Evolutionary conservation across 2,888 invertebrate genomes (phyloP), one percentile per base, ranked within the genome.

Genomic region (Cheilosia scutellata): DNA sequence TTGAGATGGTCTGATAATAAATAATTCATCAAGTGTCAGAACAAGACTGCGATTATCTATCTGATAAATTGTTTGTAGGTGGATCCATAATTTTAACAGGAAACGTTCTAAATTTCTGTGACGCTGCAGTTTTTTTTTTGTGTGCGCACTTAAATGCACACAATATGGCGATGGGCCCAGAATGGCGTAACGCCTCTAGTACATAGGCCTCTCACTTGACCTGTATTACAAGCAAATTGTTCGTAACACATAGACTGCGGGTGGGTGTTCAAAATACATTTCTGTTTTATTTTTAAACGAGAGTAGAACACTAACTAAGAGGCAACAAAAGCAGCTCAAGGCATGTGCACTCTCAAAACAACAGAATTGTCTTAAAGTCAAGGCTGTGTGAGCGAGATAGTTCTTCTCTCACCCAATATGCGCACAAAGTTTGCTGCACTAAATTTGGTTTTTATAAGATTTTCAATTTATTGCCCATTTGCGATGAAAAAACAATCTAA

Each of bases 281-380:
- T 53, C 27, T 13, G 16, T 27, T n/a, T 20, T 57, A 70, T 70
- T 70, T 70, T 47, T 37, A 70, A 44, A 68, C 31, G 11, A 65
- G 31, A 31, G 44, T 31, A 16, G 29, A 63, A 63, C 44, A n/a
- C 42, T 7, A 72, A 51, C 57, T 55, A 63, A 63, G 63, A 51
- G 49, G 62, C 60, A 66, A 65, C 78, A 62, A 72, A 37, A 82
- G 60, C 37, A 78, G 78, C 78, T 72, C 83, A 78, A 83, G 83
- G 78, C 66, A 51, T 78, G 72, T 57, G 68, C 33, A 33, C 66
- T 66, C 72, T 62, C 9, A 31, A 42, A 42, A 62, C 9, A 74
- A 25, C 49, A 42, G 42, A 62, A 63, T 74, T 74, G 47, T 63
- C 62, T 63, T 78, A 83, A 83, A 76, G 82, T 76, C 82, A 82